Evolutionary conservation across 2,888 invertebrate species (phyloP).

Genomic region (Pseudoips prasinana): DNA sequence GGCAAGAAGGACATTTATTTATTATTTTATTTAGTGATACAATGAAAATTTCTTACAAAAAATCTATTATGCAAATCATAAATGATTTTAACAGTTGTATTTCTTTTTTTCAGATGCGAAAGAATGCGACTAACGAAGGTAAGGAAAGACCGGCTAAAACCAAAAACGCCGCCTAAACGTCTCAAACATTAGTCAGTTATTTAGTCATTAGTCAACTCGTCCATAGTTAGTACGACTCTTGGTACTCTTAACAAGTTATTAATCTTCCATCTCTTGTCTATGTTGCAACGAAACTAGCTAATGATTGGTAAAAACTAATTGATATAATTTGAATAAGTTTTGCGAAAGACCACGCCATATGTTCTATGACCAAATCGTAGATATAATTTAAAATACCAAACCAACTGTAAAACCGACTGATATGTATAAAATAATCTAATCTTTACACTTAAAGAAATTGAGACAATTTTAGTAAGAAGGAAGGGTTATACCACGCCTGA

Average conservation of each 20-base stretch:
- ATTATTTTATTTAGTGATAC: background rate
- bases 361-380: no score
- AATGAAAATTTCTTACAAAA: no score
- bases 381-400: no score
- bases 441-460: no score
- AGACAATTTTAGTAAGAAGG: no score
- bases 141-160: constrained; percentile 55
- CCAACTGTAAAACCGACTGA: no score
- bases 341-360: no score
- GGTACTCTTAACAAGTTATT: background rate
- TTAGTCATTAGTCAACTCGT: constrained; percentile 8
- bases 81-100: no score
- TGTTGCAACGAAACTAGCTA: background rate
- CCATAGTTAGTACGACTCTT: constrained; percentile 8
- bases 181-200: constrained; percentile 23
- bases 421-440: no score
- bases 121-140: constrained; percentile 67
- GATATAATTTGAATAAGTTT: background rate
- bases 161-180: constrained; percentile 43
- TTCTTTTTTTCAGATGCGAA: constrained; percentile 60
- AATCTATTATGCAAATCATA: no score
- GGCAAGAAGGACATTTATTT: no score
- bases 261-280: background rate
- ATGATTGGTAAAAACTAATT: background rate
- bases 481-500: no score